Evolutionary conservation across 2,797 vertebrate species (phyloP).

Genomic region (Hoplostethus mediterraneus): DNA sequence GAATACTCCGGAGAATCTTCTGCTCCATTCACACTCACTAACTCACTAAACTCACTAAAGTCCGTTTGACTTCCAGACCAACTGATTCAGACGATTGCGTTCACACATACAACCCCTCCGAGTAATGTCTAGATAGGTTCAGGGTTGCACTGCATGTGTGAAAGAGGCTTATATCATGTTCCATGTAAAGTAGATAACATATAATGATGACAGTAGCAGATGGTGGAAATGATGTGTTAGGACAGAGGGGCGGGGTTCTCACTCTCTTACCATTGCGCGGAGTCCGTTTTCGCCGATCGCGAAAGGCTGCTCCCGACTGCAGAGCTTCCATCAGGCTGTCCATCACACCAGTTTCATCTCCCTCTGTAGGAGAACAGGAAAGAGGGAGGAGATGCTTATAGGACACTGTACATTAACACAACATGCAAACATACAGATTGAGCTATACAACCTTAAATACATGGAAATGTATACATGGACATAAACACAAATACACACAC

Average conservation of each 20-base stretch:
- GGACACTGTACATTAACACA: slow-evolving; percentile 9
- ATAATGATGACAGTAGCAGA: not conserved
- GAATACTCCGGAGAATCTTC: no score
- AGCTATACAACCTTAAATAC: not conserved
- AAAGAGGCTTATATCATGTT: not conserved
- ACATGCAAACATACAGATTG: not conserved
- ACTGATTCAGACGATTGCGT: no score
- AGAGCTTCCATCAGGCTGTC: slow-evolving; percentile 97
- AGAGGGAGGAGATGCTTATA: slow-evolving; percentile 47
- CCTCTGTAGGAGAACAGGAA: slow-evolving; percentile 85
- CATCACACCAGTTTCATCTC: slow-evolving; percentile 98
- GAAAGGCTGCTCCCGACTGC: slow-evolving; percentile 97
- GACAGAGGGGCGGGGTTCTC: not conserved
- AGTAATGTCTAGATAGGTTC: no score
- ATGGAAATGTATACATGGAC: not conserved
- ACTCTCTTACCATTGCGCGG: slow-evolving; percentile 89
- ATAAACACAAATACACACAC: not conserved
- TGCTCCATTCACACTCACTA: no score
- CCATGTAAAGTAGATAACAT: not conserved
- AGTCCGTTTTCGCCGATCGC: slow-evolving; percentile 95
- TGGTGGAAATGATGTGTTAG: not conserved
- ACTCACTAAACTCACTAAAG: no score
- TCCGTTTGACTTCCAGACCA: no score
- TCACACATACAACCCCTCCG: no score
- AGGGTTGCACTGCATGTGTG: no score